These are phyloP conservation scores for Solenodon paradoxus DNA, from an alignment of 2,113 vertebrate genomes.

Conservation along the genomic window DNA sequence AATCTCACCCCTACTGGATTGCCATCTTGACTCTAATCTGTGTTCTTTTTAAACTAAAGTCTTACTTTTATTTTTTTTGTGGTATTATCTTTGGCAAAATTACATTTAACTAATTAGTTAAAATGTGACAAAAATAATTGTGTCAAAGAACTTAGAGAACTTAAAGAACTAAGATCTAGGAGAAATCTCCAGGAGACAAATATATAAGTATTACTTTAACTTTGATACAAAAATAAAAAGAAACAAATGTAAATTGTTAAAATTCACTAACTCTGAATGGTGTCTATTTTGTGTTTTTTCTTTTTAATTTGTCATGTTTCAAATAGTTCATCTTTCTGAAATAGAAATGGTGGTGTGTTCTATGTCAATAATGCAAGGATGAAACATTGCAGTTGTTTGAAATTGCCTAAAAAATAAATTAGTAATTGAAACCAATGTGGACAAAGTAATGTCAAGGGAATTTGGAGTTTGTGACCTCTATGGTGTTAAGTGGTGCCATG, in stretches of 20 bases:
- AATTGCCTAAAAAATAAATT: conserved; percentile 7
- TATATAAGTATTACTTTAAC: not conserved
- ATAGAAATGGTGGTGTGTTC: not conserved
- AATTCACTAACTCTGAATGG: not conserved
- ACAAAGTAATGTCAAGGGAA: not conserved
- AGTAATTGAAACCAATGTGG: not conserved
- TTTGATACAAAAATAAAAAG: not conserved
- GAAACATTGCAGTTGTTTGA: not conserved
- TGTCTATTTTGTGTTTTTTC: not conserved
- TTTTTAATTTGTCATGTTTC: not conserved
- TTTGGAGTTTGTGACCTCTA: not conserved
- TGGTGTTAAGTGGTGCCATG: not conserved
- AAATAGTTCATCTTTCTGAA: not conserved
- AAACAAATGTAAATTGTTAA: not conserved
- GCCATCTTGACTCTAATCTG: no score
- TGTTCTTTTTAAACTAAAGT: not conserved
- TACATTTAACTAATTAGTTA: not conserved
- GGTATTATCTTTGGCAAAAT: not conserved
- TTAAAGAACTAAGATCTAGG: not conserved
- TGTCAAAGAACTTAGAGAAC: not conserved
- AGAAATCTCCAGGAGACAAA: not conserved
- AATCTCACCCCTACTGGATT: no score
- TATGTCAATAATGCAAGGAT: not conserved
- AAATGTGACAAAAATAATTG: not conserved
- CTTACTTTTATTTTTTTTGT: not conserved